These are phyloP conservation scores for Etheostoma perlongum DNA, from an alignment of 2,797 vertebrate species.

Conservation along the genomic window DNA sequence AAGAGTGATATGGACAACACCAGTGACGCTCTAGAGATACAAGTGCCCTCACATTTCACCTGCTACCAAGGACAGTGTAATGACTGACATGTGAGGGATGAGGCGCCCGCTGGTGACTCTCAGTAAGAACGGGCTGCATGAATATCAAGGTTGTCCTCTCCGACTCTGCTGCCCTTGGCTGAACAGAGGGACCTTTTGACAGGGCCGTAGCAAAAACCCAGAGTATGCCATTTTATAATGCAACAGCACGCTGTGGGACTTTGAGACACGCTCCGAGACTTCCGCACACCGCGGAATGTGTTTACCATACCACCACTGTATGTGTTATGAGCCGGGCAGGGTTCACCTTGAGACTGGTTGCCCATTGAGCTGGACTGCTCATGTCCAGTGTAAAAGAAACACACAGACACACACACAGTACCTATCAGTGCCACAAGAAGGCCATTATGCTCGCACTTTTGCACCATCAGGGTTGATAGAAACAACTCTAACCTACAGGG, in stretches of 20 bases:
- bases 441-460: slow-evolving; percentile 62
- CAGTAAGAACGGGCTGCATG: slow-evolving; percentile 49
- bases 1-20: slow-evolving; percentile 16
- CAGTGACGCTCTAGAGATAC: slow-evolving; percentile 25
- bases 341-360: slow-evolving; percentile 30
- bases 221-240: slow-evolving; percentile 53
- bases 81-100: slow-evolving; percentile 70
- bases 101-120: slow-evolving; percentile 50
- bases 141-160: slow-evolving; percentile 72
- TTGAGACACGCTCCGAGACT: slow-evolving; percentile 41
- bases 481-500: slow-evolving; percentile 27
- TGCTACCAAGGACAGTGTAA: slow-evolving; percentile 63
- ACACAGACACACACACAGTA: slow-evolving; percentile 8
- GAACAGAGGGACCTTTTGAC: slow-evolving; percentile 68
- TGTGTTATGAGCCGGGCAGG: slow-evolving; percentile 41
- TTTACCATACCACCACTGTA: slow-evolving; percentile 57
- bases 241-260: slow-evolving; percentile 34
- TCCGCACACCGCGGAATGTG: slow-evolving; percentile 33
- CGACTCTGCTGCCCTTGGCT: slow-evolving; percentile 41
- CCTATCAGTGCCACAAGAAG: slow-evolving; percentile 70
- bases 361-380: slow-evolving; percentile 38
- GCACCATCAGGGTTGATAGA: slow-evolving; percentile 40
- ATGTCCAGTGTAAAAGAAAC: slow-evolving; percentile 58
- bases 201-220: slow-evolving; percentile 22
- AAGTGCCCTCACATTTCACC: slow-evolving; percentile 59